Evolutionary conservation across 2,888 invertebrate genomes (phyloP), one percentile per base, ranked within the genome.

Genomic region (Polymixis lichenea): DNA sequence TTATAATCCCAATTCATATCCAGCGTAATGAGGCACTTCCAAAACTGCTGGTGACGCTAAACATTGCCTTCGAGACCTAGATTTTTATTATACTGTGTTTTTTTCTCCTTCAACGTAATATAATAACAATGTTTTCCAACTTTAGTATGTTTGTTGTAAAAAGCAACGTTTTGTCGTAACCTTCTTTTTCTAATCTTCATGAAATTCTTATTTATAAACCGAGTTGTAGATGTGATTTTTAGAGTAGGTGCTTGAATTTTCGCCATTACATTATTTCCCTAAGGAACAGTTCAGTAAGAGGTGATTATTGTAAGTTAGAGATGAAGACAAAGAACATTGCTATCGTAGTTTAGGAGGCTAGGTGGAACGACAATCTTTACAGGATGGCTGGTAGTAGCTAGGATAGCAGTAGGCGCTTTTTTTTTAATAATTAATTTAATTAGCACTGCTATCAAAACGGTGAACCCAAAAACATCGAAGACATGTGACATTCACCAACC

Each of bases 91-190:
- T 28, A n/a, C 22, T 60, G 64, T 58, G 69, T 64, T 73, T 76
- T 11, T 78, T 78, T 25, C 58, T 55, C 53, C 60, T 62, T 28
- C 17, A 58, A 13, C 43, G 32, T 58, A 53, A 78, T 65, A 61
- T 74, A 75, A 81, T 75, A 85, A 78, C 73, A 67, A 70, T 84
- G 67, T 72, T 76, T 32, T 72, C 77, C 62, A 56, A 65, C 55
- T 72, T 69, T 56, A 85, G 62, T 83, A 72, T 74, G 78, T 80
- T 68, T 67, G 85, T 75, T 85, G 55, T 87, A 78, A 85, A 87
- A 85, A 85, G 70, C 78, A 85, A 87, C 68, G 82, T 38, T 49
- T 19, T 32, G 65, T 73, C 85, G 71, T 87, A 68, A 75, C 72
- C 61, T 73, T 70, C n/a, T 67, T 84, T 75, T 73, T 72, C 60